Conservation (phyloP, 2,113 vertebrate genomes). For the Cathartes aura region DNA sequence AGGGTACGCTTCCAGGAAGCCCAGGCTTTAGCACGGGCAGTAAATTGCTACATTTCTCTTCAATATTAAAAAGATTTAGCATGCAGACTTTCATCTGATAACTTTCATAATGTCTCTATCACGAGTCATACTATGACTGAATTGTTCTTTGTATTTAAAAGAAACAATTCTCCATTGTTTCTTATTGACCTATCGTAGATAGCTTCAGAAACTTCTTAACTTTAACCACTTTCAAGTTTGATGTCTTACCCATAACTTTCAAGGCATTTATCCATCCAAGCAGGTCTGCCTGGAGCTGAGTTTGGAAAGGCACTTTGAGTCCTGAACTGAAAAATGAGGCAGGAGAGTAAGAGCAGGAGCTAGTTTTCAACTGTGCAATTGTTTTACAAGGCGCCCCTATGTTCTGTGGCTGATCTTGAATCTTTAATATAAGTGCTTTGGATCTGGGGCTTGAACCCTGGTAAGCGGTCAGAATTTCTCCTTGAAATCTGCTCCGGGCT, state of each 20-base stretch:
- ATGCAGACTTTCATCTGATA: not conserved
- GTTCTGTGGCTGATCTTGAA: not conserved
- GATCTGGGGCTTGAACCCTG: not conserved
- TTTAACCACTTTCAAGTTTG: not conserved
- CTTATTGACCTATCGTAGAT: not conserved
- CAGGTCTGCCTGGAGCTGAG: not conserved
- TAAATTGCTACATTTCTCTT: not conserved
- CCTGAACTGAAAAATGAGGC: not conserved
- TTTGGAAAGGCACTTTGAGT: not conserved
- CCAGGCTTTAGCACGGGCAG: not conserved
- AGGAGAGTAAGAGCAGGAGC: not conserved
- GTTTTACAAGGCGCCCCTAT: not conserved
- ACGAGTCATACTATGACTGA: not conserved
- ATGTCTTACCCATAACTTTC: not conserved
- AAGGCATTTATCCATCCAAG: not conserved
- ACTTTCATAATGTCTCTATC: not conserved
- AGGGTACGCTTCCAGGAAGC: not conserved
- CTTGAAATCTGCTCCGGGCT: not conserved
- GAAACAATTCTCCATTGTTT: constrained; percentile 11
- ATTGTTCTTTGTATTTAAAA: constrained; percentile 9
- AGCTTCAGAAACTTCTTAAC: not conserved
- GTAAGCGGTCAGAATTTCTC: not conserved
- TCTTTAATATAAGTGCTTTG: not conserved
- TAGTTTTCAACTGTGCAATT: not conserved
- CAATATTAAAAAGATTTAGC: not conserved